Percentiles rank a stretch among this genome's conserved stretches.
These are phyloP conservation scores for Tupaia chinensis DNA, from an alignment of 2,113 vertebrate genomes.

Conservation along the genomic window DNA sequence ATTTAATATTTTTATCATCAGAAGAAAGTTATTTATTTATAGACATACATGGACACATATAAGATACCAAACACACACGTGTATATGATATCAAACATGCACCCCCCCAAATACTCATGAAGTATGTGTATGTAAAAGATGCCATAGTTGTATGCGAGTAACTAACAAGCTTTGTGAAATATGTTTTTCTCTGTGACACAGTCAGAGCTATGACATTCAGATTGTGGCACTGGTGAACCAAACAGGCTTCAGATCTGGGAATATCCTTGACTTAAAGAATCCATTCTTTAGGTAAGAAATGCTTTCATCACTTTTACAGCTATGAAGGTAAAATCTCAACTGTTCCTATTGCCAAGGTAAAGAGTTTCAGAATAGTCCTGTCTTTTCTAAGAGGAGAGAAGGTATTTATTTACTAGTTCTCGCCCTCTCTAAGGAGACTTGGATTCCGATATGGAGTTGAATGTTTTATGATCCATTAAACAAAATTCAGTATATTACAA, in stretches of 20 bases:
- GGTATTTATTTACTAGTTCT: neutral
- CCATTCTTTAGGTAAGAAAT: constrained; percentile 89
- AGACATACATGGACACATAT: neutral
- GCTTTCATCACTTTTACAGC: neutral
- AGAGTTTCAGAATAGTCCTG: neutral
- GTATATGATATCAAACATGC: neutral
- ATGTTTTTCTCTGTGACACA: constrained; percentile 74
- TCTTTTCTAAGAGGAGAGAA: neutral
- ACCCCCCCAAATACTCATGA: neutral
- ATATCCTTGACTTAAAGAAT: constrained; percentile 90
- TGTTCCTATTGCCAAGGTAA: neutral
- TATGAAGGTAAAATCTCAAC: neutral
- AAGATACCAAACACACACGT: neutral
- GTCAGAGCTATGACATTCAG: constrained; percentile 91
- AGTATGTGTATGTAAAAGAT: neutral
- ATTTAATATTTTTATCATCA: neutral
- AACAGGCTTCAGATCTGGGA: constrained; percentile 90
- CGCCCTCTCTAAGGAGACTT: neutral
- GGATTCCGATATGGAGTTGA: neutral
- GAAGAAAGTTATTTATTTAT: neutral
- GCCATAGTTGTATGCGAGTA: neutral
- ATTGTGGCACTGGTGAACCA: constrained; percentile 90
- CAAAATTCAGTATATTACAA: neutral
- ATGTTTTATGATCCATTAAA: neutral
- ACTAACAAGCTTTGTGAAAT: neutral